Evolutionary conservation across 1,140 invertebrate species (phyloP).

Genomic region (Parasteatoda tepidariorum): DNA sequence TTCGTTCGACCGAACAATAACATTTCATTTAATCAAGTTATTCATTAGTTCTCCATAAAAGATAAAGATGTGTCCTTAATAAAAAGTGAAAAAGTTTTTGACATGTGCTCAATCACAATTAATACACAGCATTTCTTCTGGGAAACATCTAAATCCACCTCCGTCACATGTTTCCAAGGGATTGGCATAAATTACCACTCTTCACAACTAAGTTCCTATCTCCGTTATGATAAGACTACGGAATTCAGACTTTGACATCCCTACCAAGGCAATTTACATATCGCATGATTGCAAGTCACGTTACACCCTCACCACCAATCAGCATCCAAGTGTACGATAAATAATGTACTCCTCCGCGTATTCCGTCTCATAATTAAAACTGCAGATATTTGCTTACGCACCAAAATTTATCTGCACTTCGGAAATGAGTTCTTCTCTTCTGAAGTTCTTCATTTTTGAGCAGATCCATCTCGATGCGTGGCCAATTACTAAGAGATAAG

Average conservation of each 20-base stretch:
- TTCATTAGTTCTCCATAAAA: no score
- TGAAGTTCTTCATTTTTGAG: background rate
- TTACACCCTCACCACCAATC: background rate
- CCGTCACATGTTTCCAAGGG: background rate
- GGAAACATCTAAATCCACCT: background rate
- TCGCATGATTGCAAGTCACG: background rate
- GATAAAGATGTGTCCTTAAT: no score
- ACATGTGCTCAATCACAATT: background rate
- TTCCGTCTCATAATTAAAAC: slow-evolving; percentile 1
- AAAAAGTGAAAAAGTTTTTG: background rate
- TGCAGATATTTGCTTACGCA: background rate
- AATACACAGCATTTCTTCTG: background rate
- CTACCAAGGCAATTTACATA: background rate
- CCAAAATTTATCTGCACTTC: background rate
- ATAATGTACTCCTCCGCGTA: background rate
- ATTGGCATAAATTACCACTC: background rate
- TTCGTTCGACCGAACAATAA: no score
- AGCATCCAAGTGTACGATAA: background rate
- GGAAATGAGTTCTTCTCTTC: background rate
- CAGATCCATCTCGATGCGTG: background rate
- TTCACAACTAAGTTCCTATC: background rate
- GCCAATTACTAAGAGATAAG: no score
- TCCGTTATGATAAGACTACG: background rate
- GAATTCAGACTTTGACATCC: background rate
- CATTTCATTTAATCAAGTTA: no score